These are phyloP conservation scores for Brachyrhaphis roseni DNA, from an alignment of 2,797 vertebrate species.

Conservation along the genomic window DNA sequence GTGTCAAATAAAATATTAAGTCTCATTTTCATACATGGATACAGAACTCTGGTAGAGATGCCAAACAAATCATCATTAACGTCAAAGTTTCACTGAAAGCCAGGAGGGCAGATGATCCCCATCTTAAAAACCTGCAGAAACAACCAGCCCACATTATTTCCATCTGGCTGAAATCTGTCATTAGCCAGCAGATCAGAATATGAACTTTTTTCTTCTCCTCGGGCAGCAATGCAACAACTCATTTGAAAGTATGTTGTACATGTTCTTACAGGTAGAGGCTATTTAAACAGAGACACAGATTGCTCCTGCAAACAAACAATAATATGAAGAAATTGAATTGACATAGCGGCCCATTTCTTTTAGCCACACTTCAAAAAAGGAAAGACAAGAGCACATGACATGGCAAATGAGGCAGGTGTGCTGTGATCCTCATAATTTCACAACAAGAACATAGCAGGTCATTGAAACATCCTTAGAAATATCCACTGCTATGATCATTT, in stretches of 20 bases:
- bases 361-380: background rate
- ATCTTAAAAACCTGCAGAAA: slow-evolving; percentile 26
- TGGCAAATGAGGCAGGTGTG: background rate
- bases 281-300: slow-evolving; percentile 29
- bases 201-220: slow-evolving; percentile 48
- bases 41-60: background rate
- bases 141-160: slow-evolving; percentile 38
- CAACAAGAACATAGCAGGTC: background rate
- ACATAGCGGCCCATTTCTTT: background rate
- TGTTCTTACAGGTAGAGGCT: slow-evolving; percentile 72
- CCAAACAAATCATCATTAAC: slow-evolving; percentile 18
- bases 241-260: slow-evolving; percentile 62
- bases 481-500: background rate
- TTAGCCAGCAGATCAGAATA: slow-evolving; percentile 55
- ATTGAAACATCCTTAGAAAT: background rate
- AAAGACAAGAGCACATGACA: background rate
- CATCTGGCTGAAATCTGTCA: slow-evolving; percentile 40
- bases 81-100: slow-evolving; percentile 18
- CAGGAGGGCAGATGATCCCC: slow-evolving; percentile 4
- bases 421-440: background rate
- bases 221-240: slow-evolving; percentile 49
- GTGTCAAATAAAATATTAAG: background rate
- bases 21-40: background rate
- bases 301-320: slow-evolving; percentile 2
- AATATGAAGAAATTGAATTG: slow-evolving; percentile 2